Evolutionary conservation across 2,113 vertebrate genomes (phyloP), one percentile per base, ranked within the genome.

Genomic region (Amphiprion ocellaris): DNA sequence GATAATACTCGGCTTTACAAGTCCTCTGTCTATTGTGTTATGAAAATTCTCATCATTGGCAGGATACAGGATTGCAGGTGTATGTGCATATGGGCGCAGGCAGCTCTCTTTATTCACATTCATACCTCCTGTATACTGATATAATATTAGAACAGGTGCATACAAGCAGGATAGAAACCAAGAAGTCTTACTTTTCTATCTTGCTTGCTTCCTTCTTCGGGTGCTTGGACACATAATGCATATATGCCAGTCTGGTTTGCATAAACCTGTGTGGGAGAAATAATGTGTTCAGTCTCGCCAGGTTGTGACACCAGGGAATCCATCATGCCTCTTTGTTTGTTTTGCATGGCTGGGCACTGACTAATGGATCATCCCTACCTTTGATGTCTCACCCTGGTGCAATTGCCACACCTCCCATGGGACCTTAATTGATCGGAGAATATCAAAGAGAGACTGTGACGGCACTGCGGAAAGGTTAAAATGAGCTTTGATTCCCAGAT

Each of bases 381-480:
- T 59, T 90, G 69, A 86, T 70, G 60, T 71, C 68, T 68, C 55
- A 81, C 73, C 82, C 85, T 74, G 71, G 39, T 64, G 69, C 72
- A 41, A 49, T 60, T 30, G 72, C 28, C 53, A 50, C n/a, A 1
- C 60, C 26, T 68, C 81, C 81, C 47, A 3, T 10, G 30, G 49
- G 77, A 72, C 37, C 30, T 46, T 58, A 76, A 89, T 75, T 78
- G 79, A 88, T 88, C 64, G 15, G 37, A 46, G 47, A 54, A 74
- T 60, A 87, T 88, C 83, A 87, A 81, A 87, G 21, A 62, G 44
- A 83, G 63, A 90, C 69, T 84, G 77, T 74, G 78, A 89, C 61
- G 52, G 64, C 55, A 9, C 12, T 49, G 28, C 9, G 2, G 8
- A 55, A 74, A 81, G 66, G 83, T 78, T 67, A 79, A 61, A 77